A percentile compares a stretch with the other conserved stretches of the same genome.
Evolutionary conservation across 2,797 vertebrate genomes (phyloP).

Genomic region (Limnodromus scolopaceus): DNA sequence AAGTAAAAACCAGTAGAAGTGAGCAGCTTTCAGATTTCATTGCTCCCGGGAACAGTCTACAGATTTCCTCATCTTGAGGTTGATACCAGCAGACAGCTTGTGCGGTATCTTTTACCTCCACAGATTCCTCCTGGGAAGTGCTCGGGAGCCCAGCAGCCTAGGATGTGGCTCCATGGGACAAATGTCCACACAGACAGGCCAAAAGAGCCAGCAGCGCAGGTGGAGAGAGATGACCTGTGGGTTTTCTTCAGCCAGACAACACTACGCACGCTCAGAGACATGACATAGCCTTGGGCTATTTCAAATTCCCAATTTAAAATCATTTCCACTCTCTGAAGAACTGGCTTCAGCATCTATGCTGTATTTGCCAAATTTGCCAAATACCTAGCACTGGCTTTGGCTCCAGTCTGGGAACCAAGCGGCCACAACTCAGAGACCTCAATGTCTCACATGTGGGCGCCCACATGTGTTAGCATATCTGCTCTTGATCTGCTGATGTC

Average conservation of each 20-base stretch:
- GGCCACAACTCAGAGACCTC: rapidly evolving
- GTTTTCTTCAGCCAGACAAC: not conserved
- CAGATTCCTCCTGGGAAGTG: not conserved
- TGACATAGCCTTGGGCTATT: not conserved
- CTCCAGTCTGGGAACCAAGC: not conserved
- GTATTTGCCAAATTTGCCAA: not conserved
- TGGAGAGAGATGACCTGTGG: rapidly evolving
- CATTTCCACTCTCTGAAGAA: not conserved
- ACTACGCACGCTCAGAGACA: not conserved
- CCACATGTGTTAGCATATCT: rapidly evolving
- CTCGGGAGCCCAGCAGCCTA: not conserved
- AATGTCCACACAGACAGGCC: rapidly evolving
- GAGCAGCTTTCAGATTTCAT: not conserved
- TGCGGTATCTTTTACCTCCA: not conserved
- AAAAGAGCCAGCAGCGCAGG: not conserved
- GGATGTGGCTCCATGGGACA: not conserved
- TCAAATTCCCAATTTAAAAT: not conserved
- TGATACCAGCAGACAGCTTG: not conserved
- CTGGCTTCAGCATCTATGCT: not conserved
- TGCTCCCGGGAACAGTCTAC: not conserved
- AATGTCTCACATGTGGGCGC: rapidly evolving
- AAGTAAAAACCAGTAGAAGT: not conserved
- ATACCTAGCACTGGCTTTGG: not conserved
- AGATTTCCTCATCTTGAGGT: not conserved
- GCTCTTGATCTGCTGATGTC: not conserved